Percentiles rank a stretch among this genome's conserved stretches.
These are phyloP conservation scores for Smithornis capensis DNA, from an alignment of 2,113 vertebrate genomes.

Conservation along the genomic window DNA sequence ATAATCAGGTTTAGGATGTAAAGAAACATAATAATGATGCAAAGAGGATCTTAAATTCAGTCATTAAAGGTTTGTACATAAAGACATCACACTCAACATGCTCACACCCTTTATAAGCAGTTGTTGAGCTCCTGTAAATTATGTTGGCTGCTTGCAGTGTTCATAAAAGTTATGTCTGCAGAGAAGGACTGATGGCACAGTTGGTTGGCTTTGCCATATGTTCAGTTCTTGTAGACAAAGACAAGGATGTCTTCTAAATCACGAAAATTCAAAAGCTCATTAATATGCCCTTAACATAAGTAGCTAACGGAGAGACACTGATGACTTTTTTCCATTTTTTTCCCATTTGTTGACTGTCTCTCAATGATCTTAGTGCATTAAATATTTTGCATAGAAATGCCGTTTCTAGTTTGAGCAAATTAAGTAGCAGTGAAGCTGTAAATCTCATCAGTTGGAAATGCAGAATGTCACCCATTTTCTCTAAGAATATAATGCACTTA, in stretches of 20 bases:
- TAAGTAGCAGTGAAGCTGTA: neutral
- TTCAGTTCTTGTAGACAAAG: neutral
- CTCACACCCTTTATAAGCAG: neutral
- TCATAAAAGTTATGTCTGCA: neutral
- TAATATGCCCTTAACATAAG: neutral
- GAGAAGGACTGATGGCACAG: neutral
- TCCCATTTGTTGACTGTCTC: neutral
- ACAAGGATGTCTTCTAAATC: neutral
- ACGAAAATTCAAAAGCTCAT: neutral
- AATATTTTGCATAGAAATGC: neutral
- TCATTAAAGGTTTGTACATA: neutral
- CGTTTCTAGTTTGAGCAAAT: neutral
- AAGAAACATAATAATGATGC: neutral
- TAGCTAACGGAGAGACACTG: neutral
- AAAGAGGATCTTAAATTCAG: neutral
- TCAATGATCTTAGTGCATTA: neutral
- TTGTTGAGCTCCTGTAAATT: neutral
- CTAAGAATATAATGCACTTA: neutral
- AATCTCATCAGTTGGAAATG: neutral
- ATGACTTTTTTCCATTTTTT: neutral
- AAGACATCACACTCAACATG: neutral
- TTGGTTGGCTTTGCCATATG: neutral
- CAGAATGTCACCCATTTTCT: neutral
- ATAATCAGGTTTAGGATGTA: neutral
- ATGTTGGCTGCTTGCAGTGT: neutral